Conservation (phyloP, 2,113 vertebrate species). For the Alligator mississippiensis region DNA sequence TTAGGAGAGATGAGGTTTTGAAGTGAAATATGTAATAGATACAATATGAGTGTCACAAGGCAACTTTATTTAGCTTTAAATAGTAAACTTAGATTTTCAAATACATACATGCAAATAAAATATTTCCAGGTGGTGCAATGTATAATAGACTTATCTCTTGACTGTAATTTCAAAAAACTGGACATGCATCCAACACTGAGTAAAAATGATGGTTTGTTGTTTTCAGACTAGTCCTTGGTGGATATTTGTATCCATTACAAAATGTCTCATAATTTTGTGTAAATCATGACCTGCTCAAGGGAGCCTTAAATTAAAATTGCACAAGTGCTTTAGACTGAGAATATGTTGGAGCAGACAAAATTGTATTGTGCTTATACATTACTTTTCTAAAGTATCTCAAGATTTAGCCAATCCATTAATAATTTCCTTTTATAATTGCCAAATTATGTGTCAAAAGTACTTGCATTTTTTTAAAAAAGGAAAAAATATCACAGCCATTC, state of each 20-base stretch:
- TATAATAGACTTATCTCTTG: constrained; percentile 30
- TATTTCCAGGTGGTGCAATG: not conserved
- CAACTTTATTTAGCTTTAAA: constrained; percentile 83
- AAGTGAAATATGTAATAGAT: constrained; percentile 89
- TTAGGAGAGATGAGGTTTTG: constrained; percentile 86
- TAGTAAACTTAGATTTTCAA: constrained; percentile 79
- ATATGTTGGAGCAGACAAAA: not conserved
- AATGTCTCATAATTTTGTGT: constrained; percentile 15
- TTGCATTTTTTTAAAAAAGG: constrained; percentile 23
- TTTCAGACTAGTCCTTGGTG: constrained; percentile 19
- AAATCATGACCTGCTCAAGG: not conserved
- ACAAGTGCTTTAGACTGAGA: not conserved
- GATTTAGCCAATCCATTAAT: not conserved
- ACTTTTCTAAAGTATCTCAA: constrained; percentile 28
- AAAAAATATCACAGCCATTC: not conserved
- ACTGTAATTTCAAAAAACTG: constrained; percentile 36
- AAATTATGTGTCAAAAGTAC: constrained; percentile 13
- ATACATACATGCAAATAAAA: constrained; percentile 69
- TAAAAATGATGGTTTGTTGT: constrained; percentile 8
- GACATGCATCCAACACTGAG: constrained; percentile 30
- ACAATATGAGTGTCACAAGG: constrained; percentile 82
- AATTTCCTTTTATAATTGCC: constrained; percentile 23
- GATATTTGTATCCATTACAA: not conserved
- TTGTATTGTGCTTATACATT: not conserved
- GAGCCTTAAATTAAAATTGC: constrained; percentile 30